A percentile compares a stretch with the other conserved stretches of the same genome.
Evolutionary conservation across 2,113 vertebrate species (phyloP).

Genomic region (Sakesphorus luctuosus): DNA sequence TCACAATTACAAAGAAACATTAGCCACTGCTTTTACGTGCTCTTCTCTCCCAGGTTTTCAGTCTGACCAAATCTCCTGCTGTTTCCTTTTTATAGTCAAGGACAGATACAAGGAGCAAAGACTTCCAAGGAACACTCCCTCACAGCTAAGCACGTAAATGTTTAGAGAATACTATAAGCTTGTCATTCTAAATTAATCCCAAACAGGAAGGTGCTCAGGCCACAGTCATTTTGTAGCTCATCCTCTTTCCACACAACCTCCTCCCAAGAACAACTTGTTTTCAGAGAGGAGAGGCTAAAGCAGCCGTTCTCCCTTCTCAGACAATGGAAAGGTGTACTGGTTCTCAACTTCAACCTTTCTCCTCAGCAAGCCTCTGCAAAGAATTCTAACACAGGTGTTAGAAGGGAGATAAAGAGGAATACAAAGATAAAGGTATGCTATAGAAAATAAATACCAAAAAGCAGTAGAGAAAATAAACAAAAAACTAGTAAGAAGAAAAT

Average conservation of each 20-base stretch:
- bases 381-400: neutral
- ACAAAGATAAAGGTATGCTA: neutral
- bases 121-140: neutral
- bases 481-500: neutral
- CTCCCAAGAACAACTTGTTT: neutral
- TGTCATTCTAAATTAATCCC: neutral
- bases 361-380: neutral
- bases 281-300: neutral
- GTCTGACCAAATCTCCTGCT: neutral
- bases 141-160: neutral
- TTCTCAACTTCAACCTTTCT: neutral
- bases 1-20: neutral
- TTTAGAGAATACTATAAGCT: neutral
- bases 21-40: neutral
- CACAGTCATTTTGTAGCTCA: neutral
- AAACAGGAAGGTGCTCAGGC: neutral
- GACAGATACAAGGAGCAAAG: neutral
- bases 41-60: neutral
- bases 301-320: neutral
- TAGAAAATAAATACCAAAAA: neutral
- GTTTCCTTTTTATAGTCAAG: slow-evolving; percentile 4
- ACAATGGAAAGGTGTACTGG: rapidly evolving
- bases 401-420: neutral
- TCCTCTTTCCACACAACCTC: neutral
- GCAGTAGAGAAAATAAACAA: neutral